phyloP scores from a whole-genome alignment of 2,888 invertebrate genomes.

The Anaspis maculata region DNA sequence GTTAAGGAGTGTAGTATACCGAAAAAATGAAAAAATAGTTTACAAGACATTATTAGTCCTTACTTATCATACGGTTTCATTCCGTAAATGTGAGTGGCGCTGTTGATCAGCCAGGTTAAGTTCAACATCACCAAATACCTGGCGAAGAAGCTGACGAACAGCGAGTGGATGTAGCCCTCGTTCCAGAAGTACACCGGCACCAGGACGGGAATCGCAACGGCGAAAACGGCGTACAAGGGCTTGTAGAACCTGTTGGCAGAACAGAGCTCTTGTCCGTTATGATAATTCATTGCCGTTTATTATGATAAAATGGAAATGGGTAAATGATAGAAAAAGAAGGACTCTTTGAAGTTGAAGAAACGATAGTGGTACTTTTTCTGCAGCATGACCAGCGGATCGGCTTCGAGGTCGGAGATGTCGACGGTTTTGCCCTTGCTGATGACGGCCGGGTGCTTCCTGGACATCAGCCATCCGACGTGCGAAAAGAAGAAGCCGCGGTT shows the following conservation, averaged over 20 bases:
- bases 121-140: conserved; percentile 60
- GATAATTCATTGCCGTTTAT: no score
- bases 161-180: conserved; percentile 53
- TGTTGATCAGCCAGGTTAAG: conserved; percentile 76
- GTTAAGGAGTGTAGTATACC: no score
- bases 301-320: conserved; percentile 31
- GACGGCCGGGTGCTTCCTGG: conserved; percentile 69
- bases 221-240: conserved; percentile 49
- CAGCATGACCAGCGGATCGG: conserved; percentile 63
- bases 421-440: conserved; percentile 55
- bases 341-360: neutral
- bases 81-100: conserved; percentile 72
- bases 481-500: conserved; percentile 79
- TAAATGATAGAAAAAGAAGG: conserved; percentile 3
- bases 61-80: conserved; percentile 69
- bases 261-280: no score
- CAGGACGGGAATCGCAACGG: conserved; percentile 52
- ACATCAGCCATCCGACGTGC: conserved; percentile 81
- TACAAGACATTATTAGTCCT: conserved; percentile 17
- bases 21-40: no score
- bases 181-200: conserved; percentile 63
- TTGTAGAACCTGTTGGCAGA: conserved; percentile 64
- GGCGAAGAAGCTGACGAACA: conserved; percentile 53
- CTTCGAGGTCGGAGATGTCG: conserved; percentile 67
- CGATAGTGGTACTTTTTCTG: conserved; percentile 75